phyloP scores from a whole-genome alignment of 2,888 invertebrate genomes.

The Dryocosmus kuriphilus region DNA sequence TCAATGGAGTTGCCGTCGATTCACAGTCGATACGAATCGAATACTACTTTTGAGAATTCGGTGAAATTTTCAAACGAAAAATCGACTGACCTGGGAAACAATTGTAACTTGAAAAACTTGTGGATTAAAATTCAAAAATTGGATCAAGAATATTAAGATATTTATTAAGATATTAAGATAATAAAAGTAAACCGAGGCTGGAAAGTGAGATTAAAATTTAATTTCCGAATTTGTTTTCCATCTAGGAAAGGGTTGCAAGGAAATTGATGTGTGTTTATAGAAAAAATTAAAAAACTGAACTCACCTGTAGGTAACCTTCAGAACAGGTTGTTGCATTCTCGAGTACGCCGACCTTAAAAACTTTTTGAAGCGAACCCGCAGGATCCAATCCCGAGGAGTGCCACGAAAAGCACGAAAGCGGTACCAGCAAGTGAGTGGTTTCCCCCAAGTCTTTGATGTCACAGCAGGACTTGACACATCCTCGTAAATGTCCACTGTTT shows the following conservation, averaged over 20 bases:
- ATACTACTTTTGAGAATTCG: neutral
- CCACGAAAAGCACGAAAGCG: conserved; percentile 93
- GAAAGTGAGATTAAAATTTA: too few relatives aligned
- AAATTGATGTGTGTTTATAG: too few relatives aligned
- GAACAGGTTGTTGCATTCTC: conserved; percentile 93
- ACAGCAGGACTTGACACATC: conserved; percentile 94
- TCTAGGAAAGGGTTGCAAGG: too few relatives aligned
- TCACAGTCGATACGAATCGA: neutral
- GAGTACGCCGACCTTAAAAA: conserved; percentile 94
- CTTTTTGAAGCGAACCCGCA: conserved; percentile 93
- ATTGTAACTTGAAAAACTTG: neutral
- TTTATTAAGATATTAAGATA: too few relatives aligned
- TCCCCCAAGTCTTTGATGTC: conserved; percentile 88
- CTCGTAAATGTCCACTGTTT: conserved; percentile 95
- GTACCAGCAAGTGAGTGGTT: conserved; percentile 93
- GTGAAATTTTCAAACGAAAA: neutral
- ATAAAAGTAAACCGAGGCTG: too few relatives aligned
- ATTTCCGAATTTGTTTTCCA: too few relatives aligned
- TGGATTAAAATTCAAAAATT: too few relatives aligned
- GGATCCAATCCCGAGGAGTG: conserved; percentile 93
- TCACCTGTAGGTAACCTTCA: conserved; percentile 93
- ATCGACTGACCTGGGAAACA: neutral
- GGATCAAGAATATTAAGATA: too few relatives aligned
- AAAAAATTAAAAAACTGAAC: too few relatives aligned
- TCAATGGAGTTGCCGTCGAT: neutral